Percentiles rank a stretch among this genome's conserved stretches.
Evolutionary conservation across 2,888 invertebrate genomes (phyloP).

Genomic region (Galerucella pusilla): DNA sequence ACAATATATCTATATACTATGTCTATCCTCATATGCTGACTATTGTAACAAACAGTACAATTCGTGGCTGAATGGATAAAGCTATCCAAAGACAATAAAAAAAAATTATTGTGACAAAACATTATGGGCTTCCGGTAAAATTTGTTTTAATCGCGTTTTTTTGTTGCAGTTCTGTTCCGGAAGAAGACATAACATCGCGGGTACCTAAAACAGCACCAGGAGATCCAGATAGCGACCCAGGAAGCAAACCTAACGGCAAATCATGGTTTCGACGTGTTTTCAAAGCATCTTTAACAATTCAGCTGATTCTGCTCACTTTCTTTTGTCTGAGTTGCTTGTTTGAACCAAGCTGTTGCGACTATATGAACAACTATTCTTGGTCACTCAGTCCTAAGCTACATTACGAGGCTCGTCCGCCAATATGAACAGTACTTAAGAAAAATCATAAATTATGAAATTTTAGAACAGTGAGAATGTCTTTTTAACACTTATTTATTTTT

Average conservation of each 20-base stretch:
- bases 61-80: too few relatives aligned
- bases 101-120: too few relatives aligned
- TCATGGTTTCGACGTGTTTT: slow-evolving; percentile 79
- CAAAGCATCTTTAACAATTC: slow-evolving; percentile 80
- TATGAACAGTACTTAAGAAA: slow-evolving; percentile 65
- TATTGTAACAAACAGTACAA: too few relatives aligned
- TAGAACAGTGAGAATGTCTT: background rate
- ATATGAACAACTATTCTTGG: slow-evolving; percentile 79
- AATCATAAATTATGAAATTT: background rate
- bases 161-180: slow-evolving; percentile 56
- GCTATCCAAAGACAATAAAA: too few relatives aligned
- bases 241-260: slow-evolving; percentile 65
- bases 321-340: slow-evolving; percentile 79
- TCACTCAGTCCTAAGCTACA: slow-evolving; percentile 83
- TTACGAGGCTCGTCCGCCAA: slow-evolving; percentile 85
- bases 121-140: slow-evolving; percentile 17
- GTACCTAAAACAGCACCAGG: slow-evolving; percentile 49
- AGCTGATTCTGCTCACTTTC: slow-evolving; percentile 78
- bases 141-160: slow-evolving; percentile 10
- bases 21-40: too few relatives aligned
- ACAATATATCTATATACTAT: too few relatives aligned
- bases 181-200: slow-evolving; percentile 41
- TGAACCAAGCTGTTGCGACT: slow-evolving; percentile 83
- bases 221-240: slow-evolving; percentile 70
- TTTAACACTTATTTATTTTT: slow-evolving; percentile 4